Evolutionary conservation across 2,113 vertebrate species (phyloP), one percentile per base, ranked within the genome.

Genomic region (Notarius lentiginosus): DNA sequence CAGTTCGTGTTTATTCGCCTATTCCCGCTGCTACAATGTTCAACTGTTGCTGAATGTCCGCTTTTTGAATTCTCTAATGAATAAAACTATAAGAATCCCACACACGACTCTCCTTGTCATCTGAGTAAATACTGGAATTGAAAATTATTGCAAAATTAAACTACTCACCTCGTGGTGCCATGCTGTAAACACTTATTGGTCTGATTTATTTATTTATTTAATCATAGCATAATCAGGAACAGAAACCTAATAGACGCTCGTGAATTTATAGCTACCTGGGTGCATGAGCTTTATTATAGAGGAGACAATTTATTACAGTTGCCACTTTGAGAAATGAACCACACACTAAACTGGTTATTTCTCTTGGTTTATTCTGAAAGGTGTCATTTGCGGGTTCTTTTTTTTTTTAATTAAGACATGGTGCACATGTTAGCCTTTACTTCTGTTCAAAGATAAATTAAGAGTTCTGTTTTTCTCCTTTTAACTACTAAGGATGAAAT

Each of bases 11-110:
- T 92, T 79, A 90, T 93, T 92, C 27, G 56, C 91, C 89, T 93
- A 55, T 91, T 94, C 91, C 93, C 87, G 92, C 94, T 94, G 94
- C 94, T 95, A 94, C 89, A 90, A 91, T 95, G 95, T 94, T 93
- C 86, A 94, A 94, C 88, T 94, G 93, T 95, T 94, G 92, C 94
- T 95, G 92, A 95, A 95, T 95, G 93, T 94, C 91, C 94, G 94
- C 95, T 95, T 93, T 94, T 94, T 94, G 89, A 94, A 93, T 91
- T 94, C 94, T 92, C 91, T 89, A 91, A 93, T 93, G 93, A 96
- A 95, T 95, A 95, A 95, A 96, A 89, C 87, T 86, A 89, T 93
- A 93, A 91, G 92, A 91, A 94, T 90, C 92, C 87, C 87, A 91
- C 77, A 76, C 82, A 51, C 56, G 84, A 82, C 87, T 86, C 60